Conservation (phyloP, 2,888 invertebrate genomes). For the Cataglyphis rosenhaueri region DNA sequence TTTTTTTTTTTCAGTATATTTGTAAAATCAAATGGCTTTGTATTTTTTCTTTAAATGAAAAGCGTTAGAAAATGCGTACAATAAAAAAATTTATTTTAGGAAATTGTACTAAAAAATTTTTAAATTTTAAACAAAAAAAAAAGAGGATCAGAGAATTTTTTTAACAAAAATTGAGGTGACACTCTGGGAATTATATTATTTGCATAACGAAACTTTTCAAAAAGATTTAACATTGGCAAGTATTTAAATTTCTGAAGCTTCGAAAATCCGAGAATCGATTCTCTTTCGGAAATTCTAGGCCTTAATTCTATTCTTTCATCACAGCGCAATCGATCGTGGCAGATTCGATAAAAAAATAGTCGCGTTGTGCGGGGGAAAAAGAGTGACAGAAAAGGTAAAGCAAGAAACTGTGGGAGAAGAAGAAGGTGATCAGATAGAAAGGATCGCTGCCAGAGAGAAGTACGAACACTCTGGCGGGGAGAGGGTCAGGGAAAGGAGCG, state of each 20-base stretch:
- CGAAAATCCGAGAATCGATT: not conserved
- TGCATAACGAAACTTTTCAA: not conserved
- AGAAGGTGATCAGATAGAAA: slow-evolving; percentile 47
- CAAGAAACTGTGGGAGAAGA: slow-evolving; percentile 21
- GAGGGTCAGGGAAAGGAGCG: slow-evolving; percentile 41
- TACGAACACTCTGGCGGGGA: slow-evolving; percentile 34
- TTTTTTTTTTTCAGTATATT: no score
- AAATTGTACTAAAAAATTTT: no score
- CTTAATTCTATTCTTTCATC: not conserved
- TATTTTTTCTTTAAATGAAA: no score
- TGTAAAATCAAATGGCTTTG: no score
- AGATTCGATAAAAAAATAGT: slow-evolving; percentile 28
- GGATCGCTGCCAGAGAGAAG: slow-evolving; percentile 49
- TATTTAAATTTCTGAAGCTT: not conserved
- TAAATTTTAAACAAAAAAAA: no score
- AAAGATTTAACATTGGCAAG: not conserved
- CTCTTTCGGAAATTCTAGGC: not conserved
- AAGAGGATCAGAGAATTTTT: no score
- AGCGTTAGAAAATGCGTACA: no score
- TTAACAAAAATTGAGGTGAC: no score
- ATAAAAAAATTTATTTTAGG: no score
- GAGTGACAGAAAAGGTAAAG: not conserved
- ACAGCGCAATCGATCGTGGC: not conserved
- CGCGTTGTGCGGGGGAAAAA: not conserved
- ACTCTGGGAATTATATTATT: not conserved